Conservation (phyloP, 2,888 invertebrate species). For the Orchestes rusci region DNA sequence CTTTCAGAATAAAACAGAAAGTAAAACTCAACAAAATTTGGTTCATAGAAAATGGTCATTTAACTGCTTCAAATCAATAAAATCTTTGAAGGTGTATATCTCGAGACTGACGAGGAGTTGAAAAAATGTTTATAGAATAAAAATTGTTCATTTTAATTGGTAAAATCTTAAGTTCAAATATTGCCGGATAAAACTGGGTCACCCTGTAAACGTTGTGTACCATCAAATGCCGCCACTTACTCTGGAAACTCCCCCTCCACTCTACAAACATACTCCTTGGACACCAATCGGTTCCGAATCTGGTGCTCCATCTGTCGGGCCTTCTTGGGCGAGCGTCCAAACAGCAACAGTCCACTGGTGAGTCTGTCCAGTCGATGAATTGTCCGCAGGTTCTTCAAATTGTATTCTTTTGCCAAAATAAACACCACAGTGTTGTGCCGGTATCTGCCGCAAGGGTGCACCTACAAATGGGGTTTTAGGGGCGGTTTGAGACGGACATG, state of each 20-base stretch:
- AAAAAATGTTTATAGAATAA: too few species aligned
- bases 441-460: slow-evolving; percentile 97
- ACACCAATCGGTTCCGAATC: slow-evolving; percentile 83
- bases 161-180: too few species aligned
- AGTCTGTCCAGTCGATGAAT: slow-evolving; percentile 94
- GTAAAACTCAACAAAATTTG: too few species aligned
- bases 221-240: too few species aligned
- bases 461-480: slow-evolving; percentile 49
- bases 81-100: too few species aligned
- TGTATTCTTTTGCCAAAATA: slow-evolving; percentile 93
- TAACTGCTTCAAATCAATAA: too few species aligned
- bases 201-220: too few species aligned
- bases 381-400: slow-evolving; percentile 85
- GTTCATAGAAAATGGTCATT: too few species aligned
- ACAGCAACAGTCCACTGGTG: slow-evolving; percentile 86
- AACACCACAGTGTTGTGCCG: slow-evolving; percentile 95
- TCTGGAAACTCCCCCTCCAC: slow-evolving; percentile 92
- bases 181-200: too few species aligned
- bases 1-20: too few species aligned
- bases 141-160: too few species aligned
- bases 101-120: too few species aligned
- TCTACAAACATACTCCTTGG: slow-evolving; percentile 92
- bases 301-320: slow-evolving; percentile 94
- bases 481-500: neutral
- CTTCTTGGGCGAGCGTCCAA: slow-evolving; percentile 89